phyloP scores from a whole-genome alignment of 2,797 vertebrate genomes.

The Sciaenops ocellatus region DNA sequence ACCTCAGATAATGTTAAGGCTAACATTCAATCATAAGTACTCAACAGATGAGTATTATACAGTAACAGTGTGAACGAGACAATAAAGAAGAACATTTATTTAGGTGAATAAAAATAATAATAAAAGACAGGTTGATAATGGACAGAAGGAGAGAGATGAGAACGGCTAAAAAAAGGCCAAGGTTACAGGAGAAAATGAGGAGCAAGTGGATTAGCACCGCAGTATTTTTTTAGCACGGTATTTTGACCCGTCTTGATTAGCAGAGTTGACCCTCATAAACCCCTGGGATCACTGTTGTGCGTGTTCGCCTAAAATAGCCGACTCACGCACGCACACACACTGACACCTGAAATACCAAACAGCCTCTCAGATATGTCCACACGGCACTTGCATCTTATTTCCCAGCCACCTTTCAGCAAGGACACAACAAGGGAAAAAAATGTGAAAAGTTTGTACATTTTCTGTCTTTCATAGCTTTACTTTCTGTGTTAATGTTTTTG shows the following conservation, averaged over 20 bases:
- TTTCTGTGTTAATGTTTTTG: not conserved
- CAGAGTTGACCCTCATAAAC: slow-evolving; percentile 42
- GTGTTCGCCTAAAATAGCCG: slow-evolving; percentile 8
- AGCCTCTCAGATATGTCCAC: slow-evolving; percentile 18
- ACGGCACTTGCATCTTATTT: not conserved
- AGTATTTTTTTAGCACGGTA: slow-evolving; percentile 12
- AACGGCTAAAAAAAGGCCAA: not conserved
- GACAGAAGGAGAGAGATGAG: not conserved
- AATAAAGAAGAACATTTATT: not conserved
- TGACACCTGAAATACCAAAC: slow-evolving; percentile 23
- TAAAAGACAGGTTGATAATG: not conserved
- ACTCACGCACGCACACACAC: not conserved
- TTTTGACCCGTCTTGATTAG: slow-evolving; percentile 48
- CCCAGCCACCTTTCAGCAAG: not conserved
- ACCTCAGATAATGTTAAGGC: not conserved
- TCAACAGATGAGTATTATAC: not conserved
- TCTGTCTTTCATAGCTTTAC: not conserved
- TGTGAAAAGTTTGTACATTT: no score
- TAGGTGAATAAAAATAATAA: not conserved
- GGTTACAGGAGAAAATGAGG: not conserved
- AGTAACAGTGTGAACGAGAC: not conserved
- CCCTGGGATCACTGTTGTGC: slow-evolving; percentile 7
- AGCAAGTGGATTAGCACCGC: slow-evolving; percentile 33
- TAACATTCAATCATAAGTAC: not conserved
- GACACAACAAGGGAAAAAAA: not conserved